Percentiles rank a stretch among this genome's conserved stretches.
Conservation (phyloP, 2,888 invertebrate genomes). For the Hipparchia sbordonii region DNA sequence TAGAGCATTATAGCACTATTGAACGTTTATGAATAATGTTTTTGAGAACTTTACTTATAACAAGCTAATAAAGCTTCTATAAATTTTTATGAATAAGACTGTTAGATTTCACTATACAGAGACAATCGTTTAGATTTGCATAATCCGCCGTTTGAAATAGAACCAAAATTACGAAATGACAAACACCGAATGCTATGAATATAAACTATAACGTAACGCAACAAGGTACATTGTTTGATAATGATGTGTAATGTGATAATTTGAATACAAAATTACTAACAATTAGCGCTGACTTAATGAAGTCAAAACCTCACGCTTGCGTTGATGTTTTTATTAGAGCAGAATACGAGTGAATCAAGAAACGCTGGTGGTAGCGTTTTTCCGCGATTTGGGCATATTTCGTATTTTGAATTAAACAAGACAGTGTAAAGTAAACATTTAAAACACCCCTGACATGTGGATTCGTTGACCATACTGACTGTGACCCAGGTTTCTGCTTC, state of each 20-base stretch:
- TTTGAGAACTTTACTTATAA: no score
- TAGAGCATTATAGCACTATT: no score
- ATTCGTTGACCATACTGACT: no score
- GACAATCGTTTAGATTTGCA: conserved; percentile 37
- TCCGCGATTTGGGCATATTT: conserved; percentile 3
- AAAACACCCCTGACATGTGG: no score
- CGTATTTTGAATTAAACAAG: background rate
- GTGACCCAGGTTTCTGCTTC: no score
- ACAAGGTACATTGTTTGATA: conserved; percentile 23
- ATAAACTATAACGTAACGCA: conserved; percentile 25
- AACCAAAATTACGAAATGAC: conserved; percentile 30
- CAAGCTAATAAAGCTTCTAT: no score
- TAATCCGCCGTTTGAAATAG: conserved; percentile 32
- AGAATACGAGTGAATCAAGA: conserved; percentile 17
- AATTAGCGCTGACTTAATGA: conserved; percentile 34
- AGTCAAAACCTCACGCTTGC: conserved; percentile 23
- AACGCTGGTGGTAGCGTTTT: background rate
- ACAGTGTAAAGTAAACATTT: no score
- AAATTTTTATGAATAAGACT: no score
- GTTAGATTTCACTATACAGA: conserved; percentile 39
- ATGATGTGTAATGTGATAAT: conserved; percentile 20
- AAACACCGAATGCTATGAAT: conserved; percentile 16
- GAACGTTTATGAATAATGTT: no score
- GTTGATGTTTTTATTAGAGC: conserved; percentile 17
- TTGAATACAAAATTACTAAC: conserved; percentile 30